Evolutionary conservation across 2,113 vertebrate genomes (phyloP).

Genomic region (Xiphias gladius): DNA sequence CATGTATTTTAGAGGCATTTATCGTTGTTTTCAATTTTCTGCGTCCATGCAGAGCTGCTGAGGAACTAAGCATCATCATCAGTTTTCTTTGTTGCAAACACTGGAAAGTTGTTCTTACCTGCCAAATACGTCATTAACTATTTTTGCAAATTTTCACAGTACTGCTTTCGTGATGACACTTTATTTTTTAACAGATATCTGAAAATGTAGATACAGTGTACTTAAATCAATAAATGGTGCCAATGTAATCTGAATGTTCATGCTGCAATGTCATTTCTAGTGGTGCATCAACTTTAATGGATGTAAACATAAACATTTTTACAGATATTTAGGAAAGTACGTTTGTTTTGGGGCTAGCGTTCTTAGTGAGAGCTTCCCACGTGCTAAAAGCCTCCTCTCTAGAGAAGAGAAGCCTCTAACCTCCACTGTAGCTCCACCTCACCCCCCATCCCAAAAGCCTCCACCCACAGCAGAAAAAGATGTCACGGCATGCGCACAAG

Average conservation of each 20-base stretch:
- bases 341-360: conserved; percentile 7
- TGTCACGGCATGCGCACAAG: background rate
- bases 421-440: background rate
- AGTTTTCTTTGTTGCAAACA: too few relatives aligned
- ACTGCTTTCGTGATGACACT: background rate
- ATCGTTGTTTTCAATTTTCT: background rate
- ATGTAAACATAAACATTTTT: background rate
- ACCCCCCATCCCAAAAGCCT: background rate
- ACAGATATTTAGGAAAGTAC: conserved; percentile 2
- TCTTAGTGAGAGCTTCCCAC: background rate
- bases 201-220: background rate
- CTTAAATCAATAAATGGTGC: conserved; percentile 17
- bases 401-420: background rate
- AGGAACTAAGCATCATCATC: background rate
- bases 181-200: background rate
- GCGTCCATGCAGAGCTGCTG: background rate
- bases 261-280: background rate
- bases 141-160: background rate
- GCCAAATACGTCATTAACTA: too few relatives aligned
- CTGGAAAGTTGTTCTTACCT: too few relatives aligned
- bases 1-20: background rate
- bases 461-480: background rate
- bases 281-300: conserved; percentile 4
- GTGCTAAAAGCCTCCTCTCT: conserved; percentile 14
- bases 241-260: background rate